Conservation (phyloP, 2,113 vertebrate genomes). For the Gymnobelideus leadbeateri region DNA sequence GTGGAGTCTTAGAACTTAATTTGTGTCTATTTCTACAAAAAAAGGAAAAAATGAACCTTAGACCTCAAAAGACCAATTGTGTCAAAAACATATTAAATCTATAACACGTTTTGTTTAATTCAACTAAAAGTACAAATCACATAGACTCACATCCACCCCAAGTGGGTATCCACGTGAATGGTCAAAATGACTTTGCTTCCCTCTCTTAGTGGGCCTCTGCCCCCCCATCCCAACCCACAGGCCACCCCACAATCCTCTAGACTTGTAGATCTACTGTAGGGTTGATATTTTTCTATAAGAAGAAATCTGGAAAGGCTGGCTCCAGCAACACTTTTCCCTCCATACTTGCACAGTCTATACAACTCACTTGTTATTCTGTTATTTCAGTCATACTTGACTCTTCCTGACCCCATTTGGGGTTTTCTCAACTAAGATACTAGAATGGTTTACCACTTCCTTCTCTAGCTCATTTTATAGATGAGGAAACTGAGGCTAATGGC, state of each 20-base stretch:
- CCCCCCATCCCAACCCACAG: neutral
- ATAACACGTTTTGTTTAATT: neutral
- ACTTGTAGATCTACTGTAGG: neutral
- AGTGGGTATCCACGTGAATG: neutral
- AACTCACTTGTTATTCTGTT: neutral
- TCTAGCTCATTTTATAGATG: neutral
- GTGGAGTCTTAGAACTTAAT: neutral
- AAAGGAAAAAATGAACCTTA: neutral
- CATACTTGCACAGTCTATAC: neutral
- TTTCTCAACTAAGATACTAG: neutral
- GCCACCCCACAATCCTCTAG: neutral
- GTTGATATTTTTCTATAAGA: neutral
- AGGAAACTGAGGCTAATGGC: neutral
- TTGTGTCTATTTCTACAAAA: neutral
- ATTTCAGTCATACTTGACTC: no score
- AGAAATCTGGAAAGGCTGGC: neutral
- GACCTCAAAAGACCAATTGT: neutral
- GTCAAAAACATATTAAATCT: neutral
- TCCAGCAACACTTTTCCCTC: neutral
- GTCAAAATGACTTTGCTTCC: neutral
- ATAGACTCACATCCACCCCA: neutral
- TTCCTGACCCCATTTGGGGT: neutral
- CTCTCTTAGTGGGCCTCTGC: neutral
- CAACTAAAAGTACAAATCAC: neutral
- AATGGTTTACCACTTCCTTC: neutral